phyloP scores from a whole-genome alignment of 1,140 invertebrate species.

The Drosophila pachea region DNA sequence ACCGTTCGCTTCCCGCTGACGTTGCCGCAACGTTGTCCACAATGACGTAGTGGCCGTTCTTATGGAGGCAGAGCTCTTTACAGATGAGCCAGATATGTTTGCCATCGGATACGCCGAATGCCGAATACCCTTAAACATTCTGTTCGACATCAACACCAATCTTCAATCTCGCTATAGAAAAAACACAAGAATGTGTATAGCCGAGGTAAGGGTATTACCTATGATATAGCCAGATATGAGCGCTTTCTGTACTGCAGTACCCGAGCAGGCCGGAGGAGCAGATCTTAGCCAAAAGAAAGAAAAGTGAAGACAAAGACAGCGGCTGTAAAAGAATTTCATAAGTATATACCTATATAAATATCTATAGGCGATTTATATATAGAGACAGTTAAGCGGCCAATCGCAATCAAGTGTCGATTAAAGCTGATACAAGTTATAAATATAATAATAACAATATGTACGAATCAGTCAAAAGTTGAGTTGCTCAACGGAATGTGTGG shows the following conservation, averaged over 20 bases:
- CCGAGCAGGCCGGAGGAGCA: too few relatives aligned
- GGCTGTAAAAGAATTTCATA: slow-evolving; percentile 3
- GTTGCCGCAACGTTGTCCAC: background rate
- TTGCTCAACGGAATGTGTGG: slow-evolving; percentile 15
- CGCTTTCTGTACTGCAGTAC: too few relatives aligned
- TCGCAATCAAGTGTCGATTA: slow-evolving; percentile 71
- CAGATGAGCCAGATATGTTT: too few relatives aligned
- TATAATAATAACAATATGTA: slow-evolving; percentile 22
- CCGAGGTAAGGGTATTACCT: too few relatives aligned
- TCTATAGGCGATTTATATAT: slow-evolving; percentile 10
- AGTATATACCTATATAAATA: slow-evolving; percentile 15
- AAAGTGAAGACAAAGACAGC: background rate
- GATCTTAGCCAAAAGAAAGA: too few relatives aligned
- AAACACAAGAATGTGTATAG: too few relatives aligned
- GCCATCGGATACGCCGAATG: too few relatives aligned
- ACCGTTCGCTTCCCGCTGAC: slow-evolving; percentile 20
- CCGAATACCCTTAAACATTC: too few relatives aligned
- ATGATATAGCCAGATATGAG: too few relatives aligned
- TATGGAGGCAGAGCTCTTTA: too few relatives aligned
- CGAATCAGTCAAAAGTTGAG: slow-evolving; percentile 9
- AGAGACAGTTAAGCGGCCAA: slow-evolving; percentile 58
- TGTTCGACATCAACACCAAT: too few relatives aligned
- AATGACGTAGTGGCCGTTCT: background rate
- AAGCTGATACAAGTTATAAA: slow-evolving; percentile 64
- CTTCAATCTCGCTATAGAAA: too few relatives aligned